Conservation (phyloP, 37 sponge, comb jelly and placozoan genomes). For the Spongilla lacustris region DNA sequence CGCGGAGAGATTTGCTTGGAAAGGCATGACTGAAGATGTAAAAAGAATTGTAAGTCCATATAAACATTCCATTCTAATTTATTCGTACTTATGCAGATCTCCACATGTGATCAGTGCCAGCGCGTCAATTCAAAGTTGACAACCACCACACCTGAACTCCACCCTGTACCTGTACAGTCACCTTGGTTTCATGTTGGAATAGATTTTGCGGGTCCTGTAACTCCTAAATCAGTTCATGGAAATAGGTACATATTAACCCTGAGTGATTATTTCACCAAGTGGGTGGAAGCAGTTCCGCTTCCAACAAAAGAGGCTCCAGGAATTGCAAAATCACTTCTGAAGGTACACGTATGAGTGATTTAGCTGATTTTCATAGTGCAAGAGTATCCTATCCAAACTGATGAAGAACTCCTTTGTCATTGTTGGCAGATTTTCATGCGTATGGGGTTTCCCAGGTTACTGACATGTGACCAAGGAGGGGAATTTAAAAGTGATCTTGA, state of each 20-base stretch:
- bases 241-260: constrained; percentile 21
- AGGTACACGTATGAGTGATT: constrained; percentile 13
- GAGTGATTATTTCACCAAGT: constrained; percentile 48
- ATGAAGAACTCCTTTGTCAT: constrained; percentile 5
- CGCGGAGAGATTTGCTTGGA: constrained; percentile 27
- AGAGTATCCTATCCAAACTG: not conserved
- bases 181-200: too few relatives aligned
- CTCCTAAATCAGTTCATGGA: constrained; percentile 13
- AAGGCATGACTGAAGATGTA: constrained; percentile 2
- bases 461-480: constrained; percentile 40
- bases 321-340: constrained; percentile 37
- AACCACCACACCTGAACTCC: not conserved
- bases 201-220: constrained; percentile 23
- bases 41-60: too few relatives aligned
- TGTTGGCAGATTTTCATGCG: constrained; percentile 40
- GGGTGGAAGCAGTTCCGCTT: constrained; percentile 39
- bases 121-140: constrained; percentile 2
- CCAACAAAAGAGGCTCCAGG: constrained; percentile 24
- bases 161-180: not conserved
- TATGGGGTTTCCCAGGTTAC: constrained; percentile 35
- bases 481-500: constrained; percentile 39
- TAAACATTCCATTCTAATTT: too few relatives aligned
- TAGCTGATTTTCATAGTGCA: not conserved
- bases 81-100: too few relatives aligned
- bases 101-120: constrained; percentile 10